Evolutionary conservation across 2,113 vertebrate genomes (phyloP), one percentile per base, ranked within the genome.

Genomic region (Tachuris rubrigastra): DNA sequence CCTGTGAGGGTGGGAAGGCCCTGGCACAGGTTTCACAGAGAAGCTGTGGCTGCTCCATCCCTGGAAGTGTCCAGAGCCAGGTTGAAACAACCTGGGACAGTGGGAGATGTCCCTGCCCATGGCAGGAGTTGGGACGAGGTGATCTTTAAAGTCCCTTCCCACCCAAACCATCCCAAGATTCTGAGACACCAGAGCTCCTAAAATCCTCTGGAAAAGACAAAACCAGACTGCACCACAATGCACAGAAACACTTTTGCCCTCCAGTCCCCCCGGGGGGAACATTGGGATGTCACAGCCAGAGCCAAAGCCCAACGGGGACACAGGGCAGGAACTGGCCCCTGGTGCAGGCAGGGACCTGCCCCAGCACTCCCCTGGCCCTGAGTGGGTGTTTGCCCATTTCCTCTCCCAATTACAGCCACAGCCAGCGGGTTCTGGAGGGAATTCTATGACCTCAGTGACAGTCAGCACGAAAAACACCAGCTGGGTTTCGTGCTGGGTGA

Each of bases 401-500:
- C 44, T 53, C 76, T 16, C 20, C 71, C 86, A 58, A 68, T 78
- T 62, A 17, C 44, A n/a, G 4, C 8, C 4, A 10, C 65, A 53
- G 60, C 71, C 86, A 65, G 66, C 0, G 0, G 72, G 68, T 87
- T 78, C 93, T 83, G 1, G 8, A 8, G 2, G 66, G 30, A 8
- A 31, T 68, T 22, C 25, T 13, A 14, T n/a, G 55, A 53, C 82
- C 50, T 35, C 81, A 24, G 66, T 2, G 6, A 12, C 37, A 22
- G 44, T 18, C 53, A 74, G 66, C 30, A 14, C 0, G 0, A n/a
- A 21, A n/a, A 77, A 60, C 6, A 60, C 33, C 7, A 0, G 5
- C 37, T 14, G 11, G 22, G 2, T 28, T 33, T 74, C 1, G 0
- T 14, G 35, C 49, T 25, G 49, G 39, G 25, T 50, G 60, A 84